Evolutionary conservation across 2,113 vertebrate genomes (phyloP).

Genomic region (Plectropomus leopardus): DNA sequence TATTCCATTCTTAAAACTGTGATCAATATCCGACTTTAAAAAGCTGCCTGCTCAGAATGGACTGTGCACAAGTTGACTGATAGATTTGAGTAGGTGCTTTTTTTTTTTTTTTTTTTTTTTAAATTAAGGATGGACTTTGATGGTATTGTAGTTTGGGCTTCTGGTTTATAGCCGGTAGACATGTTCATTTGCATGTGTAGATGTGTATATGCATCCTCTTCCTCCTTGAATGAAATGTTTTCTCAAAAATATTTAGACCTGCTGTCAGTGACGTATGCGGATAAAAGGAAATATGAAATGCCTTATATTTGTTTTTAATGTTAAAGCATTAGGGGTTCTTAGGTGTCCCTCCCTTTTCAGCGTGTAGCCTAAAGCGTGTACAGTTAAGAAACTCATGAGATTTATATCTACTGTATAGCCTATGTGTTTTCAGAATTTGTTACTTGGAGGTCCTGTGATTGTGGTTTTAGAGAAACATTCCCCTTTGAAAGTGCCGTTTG

Average conservation of each 20-base stretch:
- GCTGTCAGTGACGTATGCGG: slow-evolving; percentile 77
- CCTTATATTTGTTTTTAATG: slow-evolving; percentile 83
- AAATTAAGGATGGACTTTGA: slow-evolving; percentile 67
- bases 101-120: neutral
- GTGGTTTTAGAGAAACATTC: slow-evolving; percentile 82
- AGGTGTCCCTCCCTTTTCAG: slow-evolving; percentile 74
- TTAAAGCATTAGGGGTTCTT: slow-evolving; percentile 80
- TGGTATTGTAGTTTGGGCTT: slow-evolving; percentile 74
- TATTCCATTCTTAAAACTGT: slow-evolving; percentile 84
- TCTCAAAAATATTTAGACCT: slow-evolving; percentile 79
- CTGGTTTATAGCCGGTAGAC: slow-evolving; percentile 72
- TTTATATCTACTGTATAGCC: slow-evolving; percentile 82
- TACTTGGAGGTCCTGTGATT: slow-evolving; percentile 77
- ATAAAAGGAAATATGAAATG: slow-evolving; percentile 82
- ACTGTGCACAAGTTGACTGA: slow-evolving; percentile 77
- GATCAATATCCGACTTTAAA: slow-evolving; percentile 78
- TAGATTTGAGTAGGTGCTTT: slow-evolving; percentile 63
- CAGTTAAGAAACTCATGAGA: slow-evolving; percentile 74
- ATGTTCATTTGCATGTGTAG: slow-evolving; percentile 81
- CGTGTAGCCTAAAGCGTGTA: slow-evolving; percentile 83
- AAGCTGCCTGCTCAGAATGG: slow-evolving; percentile 79
- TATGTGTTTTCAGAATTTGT: slow-evolving; percentile 77
- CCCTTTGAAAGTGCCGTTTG: slow-evolving; percentile 83
- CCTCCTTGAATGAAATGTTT: slow-evolving; percentile 78
- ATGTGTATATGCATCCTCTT: slow-evolving; percentile 81